Base-by-base conservation (phyloP, 2,888 invertebrate genomes). In the Ptilodon capucinus region DNA sequence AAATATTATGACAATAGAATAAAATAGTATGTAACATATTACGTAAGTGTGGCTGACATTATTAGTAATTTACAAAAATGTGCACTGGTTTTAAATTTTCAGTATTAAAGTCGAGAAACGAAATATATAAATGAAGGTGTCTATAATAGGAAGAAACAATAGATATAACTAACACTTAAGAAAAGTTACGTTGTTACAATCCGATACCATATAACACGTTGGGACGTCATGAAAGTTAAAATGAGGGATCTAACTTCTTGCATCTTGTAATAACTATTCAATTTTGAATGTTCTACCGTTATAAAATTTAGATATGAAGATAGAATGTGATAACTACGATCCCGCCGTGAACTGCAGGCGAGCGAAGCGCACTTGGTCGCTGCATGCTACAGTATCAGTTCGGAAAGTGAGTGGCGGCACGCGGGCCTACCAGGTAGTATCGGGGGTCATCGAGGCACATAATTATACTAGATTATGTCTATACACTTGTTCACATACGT, bases 391-490 rank as follows among this genome's bases (percentile, higher is more conserved):
- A n/a, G n/a, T n/a, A n/a, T n/a, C n/a, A n/a, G 18, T 19, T 38
- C 23, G 48, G 58, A 57, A 50, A 61, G 42, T 47, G 32, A 34
- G 35, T 16, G 36, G 8, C 23, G 25, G 18, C 32, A 34, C 16
- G 35, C 16, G 11, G n/a, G 16, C n/a, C 35, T 23, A 41, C 35
- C 13, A 13, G 19, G 61, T 59, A 76, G 78, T 80, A 81, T 78
- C 77, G 73, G 78, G 76, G 72, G 68, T 78, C 60, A 64, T 81
- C 64, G 85, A 89, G 89, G 88, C 89, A 89, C 89, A 77, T 79
- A 74, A 79, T 70, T 72, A 76, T 76, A 74, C 76, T 77, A 81
- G 72, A 81, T 78, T 80, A 79, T 81, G 71, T 76, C 70, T 77
- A 74, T 81, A 83, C 68, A 79, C 74, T 71, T 77, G 65, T 76